Conservation (phyloP, 2,113 vertebrate genomes). For the Trogon surrucura region DNA sequence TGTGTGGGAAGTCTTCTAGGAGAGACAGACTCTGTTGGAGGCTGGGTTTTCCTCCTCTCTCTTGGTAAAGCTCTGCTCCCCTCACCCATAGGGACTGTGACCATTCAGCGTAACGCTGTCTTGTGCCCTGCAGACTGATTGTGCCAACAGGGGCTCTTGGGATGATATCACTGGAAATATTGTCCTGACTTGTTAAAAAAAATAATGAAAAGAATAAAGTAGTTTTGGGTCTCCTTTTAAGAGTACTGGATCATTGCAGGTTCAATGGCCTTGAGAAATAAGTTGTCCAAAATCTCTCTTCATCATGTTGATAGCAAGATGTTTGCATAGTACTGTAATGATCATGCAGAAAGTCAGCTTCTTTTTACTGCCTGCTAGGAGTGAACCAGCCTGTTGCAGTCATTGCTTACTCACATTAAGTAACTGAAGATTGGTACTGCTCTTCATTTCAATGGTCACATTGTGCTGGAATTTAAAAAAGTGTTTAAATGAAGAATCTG, state of each 20-base stretch:
- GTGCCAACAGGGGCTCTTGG: not conserved
- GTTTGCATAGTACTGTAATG: not conserved
- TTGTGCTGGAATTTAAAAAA: not conserved
- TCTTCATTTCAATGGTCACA: accelerated
- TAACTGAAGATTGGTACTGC: not conserved
- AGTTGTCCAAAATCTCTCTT: not conserved
- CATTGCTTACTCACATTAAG: accelerated
- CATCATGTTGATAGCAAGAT: not conserved
- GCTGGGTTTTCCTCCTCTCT: not conserved
- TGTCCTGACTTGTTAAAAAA: not conserved
- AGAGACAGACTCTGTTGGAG: not conserved
- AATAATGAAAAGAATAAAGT: not conserved
- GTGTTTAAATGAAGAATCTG: not conserved
- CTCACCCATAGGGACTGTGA: not conserved
- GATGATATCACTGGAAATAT: not conserved
- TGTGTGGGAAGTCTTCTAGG: not conserved
- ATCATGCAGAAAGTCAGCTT: not conserved
- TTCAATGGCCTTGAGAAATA: not conserved
- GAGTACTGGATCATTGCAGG: accelerated
- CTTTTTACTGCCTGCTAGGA: not conserved
- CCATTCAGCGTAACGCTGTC: accelerated
- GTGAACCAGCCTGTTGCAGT: not conserved
- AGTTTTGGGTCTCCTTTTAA: not conserved
- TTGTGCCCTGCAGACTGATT: not conserved
- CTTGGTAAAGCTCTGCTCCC: not conserved